These are phyloP conservation scores for Planococcus citri DNA, from an alignment of 1,140 invertebrate species.

Conservation along the genomic window DNA sequence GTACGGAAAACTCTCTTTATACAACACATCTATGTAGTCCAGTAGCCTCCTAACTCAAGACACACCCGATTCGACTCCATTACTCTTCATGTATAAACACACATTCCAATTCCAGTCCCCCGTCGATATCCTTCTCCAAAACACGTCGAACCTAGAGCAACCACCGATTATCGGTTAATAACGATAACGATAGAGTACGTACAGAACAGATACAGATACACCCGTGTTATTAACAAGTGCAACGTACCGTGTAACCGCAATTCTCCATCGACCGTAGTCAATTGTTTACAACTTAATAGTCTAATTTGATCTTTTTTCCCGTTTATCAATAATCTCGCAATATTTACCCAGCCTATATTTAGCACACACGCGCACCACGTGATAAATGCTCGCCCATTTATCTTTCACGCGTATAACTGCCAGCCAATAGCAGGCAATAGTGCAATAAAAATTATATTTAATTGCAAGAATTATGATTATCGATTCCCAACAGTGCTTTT, in stretches of 20 bases:
- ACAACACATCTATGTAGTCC: too few species aligned
- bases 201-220: not conserved
- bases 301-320: not conserved
- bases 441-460: too few species aligned
- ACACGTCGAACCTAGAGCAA: too few species aligned
- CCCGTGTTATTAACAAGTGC: not conserved
- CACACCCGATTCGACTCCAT: not conserved
- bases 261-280: not conserved
- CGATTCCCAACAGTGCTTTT: too few species aligned
- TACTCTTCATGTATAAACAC: too few species aligned
- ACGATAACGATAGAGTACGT: too few species aligned
- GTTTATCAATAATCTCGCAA: not conserved
- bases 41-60: not conserved
- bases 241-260: slow-evolving; percentile 5
- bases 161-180: not conserved
- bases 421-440: too few species aligned
- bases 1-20: not conserved
- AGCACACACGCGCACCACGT: not conserved
- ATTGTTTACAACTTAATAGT: not conserved
- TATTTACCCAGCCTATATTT: not conserved
- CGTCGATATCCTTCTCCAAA: too few species aligned
- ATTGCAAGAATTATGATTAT: too few species aligned
- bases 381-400: not conserved
- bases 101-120: not conserved
- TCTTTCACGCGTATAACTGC: too few species aligned